Percentiles rank a stretch among this genome's conserved stretches.
Conservation (phyloP, 2,113 vertebrate genomes). For the Symphodus melops region DNA sequence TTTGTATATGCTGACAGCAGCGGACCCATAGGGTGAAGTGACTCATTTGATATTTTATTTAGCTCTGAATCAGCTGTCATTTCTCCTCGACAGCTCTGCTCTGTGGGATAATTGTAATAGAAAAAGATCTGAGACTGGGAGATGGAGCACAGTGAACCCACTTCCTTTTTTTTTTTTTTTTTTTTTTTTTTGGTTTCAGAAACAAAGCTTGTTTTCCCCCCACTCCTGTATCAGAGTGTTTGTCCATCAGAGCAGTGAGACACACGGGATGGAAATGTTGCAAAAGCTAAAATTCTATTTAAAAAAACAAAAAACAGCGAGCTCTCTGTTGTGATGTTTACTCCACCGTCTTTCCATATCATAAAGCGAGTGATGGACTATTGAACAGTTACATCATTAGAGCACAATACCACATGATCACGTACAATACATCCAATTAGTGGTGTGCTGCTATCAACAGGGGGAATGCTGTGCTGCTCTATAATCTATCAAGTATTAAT, state of each 20-base stretch:
- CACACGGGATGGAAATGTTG: background rate
- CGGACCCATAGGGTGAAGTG: constrained; percentile 63
- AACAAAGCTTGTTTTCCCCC: background rate
- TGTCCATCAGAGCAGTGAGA: background rate
- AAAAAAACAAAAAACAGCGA: too few relatives aligned
- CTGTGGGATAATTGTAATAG: constrained; percentile 61
- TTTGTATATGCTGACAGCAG: constrained; percentile 65
- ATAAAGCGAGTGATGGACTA: background rate
- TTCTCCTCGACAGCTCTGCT: constrained; percentile 56
- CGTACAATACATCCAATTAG: background rate
- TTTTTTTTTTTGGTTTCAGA: constrained; percentile 28
- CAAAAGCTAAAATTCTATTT: too few relatives aligned
- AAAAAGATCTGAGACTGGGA: constrained; percentile 41
- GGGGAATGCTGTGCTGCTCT: background rate
- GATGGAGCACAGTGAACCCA: constrained; percentile 14
- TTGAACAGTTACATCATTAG: background rate
- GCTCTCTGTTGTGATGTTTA: background rate
- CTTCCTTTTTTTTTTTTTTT: constrained; percentile 20
- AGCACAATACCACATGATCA: background rate
- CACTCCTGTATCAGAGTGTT: constrained; percentile 11
- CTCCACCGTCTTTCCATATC: background rate
- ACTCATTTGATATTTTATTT: constrained; percentile 62
- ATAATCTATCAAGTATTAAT: constrained; percentile 8
- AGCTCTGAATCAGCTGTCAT: constrained; percentile 63
- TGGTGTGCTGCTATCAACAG: background rate